Evolutionary conservation across 2,888 invertebrate genomes (phyloP), one percentile per base, ranked within the genome.

Genomic region (Sarcophaga variegata): DNA sequence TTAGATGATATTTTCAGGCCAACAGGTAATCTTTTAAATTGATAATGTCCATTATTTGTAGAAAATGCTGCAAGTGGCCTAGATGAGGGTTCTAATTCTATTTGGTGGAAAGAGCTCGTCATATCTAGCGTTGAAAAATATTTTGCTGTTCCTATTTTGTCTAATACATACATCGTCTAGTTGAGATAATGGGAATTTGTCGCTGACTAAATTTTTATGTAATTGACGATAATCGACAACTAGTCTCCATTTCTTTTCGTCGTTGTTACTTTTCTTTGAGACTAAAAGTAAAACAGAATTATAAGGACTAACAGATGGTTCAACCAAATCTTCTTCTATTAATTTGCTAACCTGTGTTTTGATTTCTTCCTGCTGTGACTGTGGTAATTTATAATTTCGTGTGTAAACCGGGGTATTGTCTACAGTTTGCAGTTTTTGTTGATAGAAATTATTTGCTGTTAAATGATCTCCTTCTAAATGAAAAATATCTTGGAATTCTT

Each of bases 251-350:
- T 22, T 22, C 22, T 22, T 22, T 22, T 22, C 22, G 22, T 22
- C 72, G 62, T 62, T 72, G 14, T 70, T n/a, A 45, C 54, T 45
- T 62, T 62, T 72, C 27, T 72, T 72, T 60, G 60, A 45, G 25
- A 62, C 62, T 72, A 72, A 25, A 25, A 71, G 17, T 59, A 71
- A 54, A 59, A 59, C 25, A 20, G 71, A 59, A 71, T 71, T 59
- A 71, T 59, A 59, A 25, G 71, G 59, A 59, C 71, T 60, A 71
- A 71, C 25, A 22, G 59, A 71, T 17, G 59, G 22, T 59, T 71
- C 49, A 4, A 54, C 25, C 22, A 22, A 22, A 22, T 22, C 22
- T 22, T 22, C 22, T 22, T 22, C 22, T 22, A 22, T 22, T 22
- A 71, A 59, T 4, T 71, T 25, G 54, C 59, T 14, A 54, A 71